These are phyloP conservation scores for Caenorhabditis imperialis DNA, from an alignment of 2,888 invertebrate genomes.

Conservation along the genomic window DNA sequence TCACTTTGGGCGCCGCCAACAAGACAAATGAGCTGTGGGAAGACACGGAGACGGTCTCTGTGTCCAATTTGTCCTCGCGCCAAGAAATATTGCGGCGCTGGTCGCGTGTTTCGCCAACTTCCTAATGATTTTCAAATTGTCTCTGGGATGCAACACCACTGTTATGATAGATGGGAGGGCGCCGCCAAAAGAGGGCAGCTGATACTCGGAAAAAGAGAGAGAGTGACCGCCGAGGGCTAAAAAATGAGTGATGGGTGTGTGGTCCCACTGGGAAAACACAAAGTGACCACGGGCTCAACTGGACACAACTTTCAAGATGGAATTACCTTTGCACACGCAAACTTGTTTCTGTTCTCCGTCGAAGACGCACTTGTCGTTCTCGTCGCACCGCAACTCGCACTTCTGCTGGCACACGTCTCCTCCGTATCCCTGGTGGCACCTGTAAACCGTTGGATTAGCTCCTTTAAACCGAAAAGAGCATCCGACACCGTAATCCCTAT, in stretches of 20 bases:
- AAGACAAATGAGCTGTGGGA: slow-evolving; percentile 21
- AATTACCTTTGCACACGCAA: slow-evolving; percentile 54
- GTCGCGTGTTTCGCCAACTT: slow-evolving; percentile 24
- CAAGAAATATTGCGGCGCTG: slow-evolving; percentile 29
- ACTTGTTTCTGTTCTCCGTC: not conserved
- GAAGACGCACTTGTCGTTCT: slow-evolving; percentile 36
- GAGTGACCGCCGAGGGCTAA: slow-evolving; percentile 7
- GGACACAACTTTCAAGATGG: not conserved
- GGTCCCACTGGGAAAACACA: slow-evolving; percentile 2
- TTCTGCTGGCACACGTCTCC: slow-evolving; percentile 38
- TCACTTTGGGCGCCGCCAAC: slow-evolving; percentile 7
- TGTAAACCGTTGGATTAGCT: too few species aligned
- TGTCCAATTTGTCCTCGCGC: slow-evolving; percentile 26
- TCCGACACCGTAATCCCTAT: not conserved
- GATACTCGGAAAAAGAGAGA: slow-evolving; percentile 3
- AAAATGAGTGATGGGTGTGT: slow-evolving; percentile 12
- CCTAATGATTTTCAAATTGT: not conserved
- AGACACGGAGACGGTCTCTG: not conserved
- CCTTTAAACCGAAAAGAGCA: too few species aligned
- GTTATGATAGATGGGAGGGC: slow-evolving; percentile 32
- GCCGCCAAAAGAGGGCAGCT: slow-evolving; percentile 31
- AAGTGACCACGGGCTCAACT: slow-evolving; percentile 24
- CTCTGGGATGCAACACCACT: not conserved
- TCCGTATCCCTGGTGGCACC: slow-evolving; percentile 42
- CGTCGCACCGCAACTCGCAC: slow-evolving; percentile 24